phyloP scores from a whole-genome alignment of 2,888 invertebrate species.

The Agrotis exclamationis region DNA sequence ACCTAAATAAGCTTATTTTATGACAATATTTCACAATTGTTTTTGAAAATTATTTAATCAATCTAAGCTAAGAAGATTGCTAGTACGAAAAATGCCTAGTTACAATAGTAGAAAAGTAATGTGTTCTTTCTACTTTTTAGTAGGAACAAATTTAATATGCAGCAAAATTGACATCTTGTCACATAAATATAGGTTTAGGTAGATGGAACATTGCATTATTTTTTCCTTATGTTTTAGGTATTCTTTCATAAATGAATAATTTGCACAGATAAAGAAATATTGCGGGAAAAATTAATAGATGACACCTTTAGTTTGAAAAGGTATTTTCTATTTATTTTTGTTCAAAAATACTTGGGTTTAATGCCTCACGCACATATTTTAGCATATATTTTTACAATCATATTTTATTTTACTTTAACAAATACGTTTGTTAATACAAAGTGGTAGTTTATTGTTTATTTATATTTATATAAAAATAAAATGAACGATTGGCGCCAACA shows the following conservation, averaged over 20 bases:
- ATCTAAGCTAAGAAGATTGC: constrained; percentile 12
- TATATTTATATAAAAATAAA: constrained; percentile 16
- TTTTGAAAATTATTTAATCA: background rate
- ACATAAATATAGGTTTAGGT: background rate
- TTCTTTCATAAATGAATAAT: background rate
- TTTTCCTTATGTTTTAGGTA: background rate
- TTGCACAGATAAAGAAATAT: background rate
- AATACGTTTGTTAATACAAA: constrained; percentile 4
- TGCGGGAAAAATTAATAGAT: background rate
- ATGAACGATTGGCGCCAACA: constrained; percentile 45
- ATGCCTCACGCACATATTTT: too few species aligned
- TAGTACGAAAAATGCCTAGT: constrained; percentile 7
- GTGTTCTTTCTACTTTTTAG: background rate
- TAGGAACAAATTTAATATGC: background rate
- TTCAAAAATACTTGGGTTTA: constrained; percentile 1
- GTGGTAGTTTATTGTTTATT: constrained; percentile 16
- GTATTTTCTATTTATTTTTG: background rate
- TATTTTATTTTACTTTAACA: background rate
- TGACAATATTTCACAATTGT: too few species aligned
- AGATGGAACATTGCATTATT: background rate
- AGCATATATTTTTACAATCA: background rate
- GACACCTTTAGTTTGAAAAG: background rate
- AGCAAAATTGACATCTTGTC: background rate
- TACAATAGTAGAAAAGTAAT: background rate
- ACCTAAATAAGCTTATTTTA: background rate